Evolutionary conservation across 2,797 vertebrate genomes (phyloP).

Genomic region (Ispidina lecontei): DNA sequence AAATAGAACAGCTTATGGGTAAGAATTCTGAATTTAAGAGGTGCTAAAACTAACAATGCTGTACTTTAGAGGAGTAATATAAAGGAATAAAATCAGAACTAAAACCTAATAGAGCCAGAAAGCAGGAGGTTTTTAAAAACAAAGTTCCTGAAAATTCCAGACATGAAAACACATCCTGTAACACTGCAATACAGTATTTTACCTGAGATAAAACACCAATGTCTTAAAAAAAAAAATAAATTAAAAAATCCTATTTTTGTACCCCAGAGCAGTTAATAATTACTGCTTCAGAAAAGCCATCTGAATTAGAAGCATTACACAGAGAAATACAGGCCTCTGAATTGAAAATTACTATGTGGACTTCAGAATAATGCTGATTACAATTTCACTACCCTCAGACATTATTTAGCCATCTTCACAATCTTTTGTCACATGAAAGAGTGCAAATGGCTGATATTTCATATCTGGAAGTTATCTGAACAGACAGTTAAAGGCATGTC

Average conservation of each 20-base stretch:
- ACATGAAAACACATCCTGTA: not conserved
- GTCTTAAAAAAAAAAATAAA: not conserved
- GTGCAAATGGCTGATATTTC: not conserved
- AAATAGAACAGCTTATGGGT: not conserved
- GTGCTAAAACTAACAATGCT: not conserved
- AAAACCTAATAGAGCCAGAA: not conserved
- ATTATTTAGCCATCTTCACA: constrained; percentile 2
- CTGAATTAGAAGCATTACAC: not conserved
- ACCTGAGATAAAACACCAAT: not conserved
- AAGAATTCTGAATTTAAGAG: not conserved
- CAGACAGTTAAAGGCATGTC: not conserved
- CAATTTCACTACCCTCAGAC: not conserved
- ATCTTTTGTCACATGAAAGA: not conserved
- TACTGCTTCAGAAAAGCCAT: not conserved
- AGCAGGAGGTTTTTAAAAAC: not conserved
- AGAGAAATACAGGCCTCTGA: not conserved
- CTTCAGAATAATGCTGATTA: not conserved
- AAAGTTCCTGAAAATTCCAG: not conserved
- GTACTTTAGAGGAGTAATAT: not conserved
- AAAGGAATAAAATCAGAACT: not conserved
- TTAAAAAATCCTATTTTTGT: not conserved
- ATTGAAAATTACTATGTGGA: not conserved
- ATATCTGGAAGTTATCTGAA: not conserved
- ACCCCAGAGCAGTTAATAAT: not conserved
- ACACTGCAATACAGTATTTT: not conserved